Conservation (phyloP, 2,113 vertebrate species). For the Mesembrinibis cayennensis region DNA sequence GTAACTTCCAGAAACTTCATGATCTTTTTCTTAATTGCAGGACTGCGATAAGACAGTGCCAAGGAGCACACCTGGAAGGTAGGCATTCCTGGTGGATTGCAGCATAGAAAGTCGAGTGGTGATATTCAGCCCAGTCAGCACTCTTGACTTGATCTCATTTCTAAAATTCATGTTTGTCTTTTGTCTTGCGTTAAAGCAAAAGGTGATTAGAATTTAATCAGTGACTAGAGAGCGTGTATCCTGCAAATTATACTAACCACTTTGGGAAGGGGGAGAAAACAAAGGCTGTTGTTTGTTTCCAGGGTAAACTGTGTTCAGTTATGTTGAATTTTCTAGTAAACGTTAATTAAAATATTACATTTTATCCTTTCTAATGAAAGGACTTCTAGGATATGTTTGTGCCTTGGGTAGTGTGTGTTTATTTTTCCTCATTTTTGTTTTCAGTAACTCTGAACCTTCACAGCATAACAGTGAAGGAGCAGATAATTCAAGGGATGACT, state of each 20-base stretch:
- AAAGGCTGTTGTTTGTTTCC: neutral
- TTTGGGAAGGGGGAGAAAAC: neutral
- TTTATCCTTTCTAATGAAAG: neutral
- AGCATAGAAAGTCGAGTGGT: neutral
- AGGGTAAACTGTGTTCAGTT: neutral
- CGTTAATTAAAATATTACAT: neutral
- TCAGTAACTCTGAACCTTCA: slow-evolving; percentile 82
- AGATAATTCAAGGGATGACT: slow-evolving; percentile 91
- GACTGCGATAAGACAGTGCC: slow-evolving; percentile 91
- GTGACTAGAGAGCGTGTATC: neutral
- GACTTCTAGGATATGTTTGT: neutral
- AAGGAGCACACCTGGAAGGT: slow-evolving; percentile 91
- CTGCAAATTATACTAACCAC: neutral
- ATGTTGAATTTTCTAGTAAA: neutral
- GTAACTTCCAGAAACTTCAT: slow-evolving; percentile 32
- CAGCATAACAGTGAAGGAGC: slow-evolving; percentile 90
- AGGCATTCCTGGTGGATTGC: slow-evolving; percentile 36
- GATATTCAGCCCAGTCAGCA: neutral
- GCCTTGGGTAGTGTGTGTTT: neutral
- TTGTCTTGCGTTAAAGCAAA: neutral
- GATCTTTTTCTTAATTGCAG: slow-evolving; percentile 61
- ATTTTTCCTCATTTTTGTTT: neutral
- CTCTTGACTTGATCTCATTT: neutral
- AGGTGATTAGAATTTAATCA: neutral
- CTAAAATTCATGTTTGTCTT: neutral